Base-by-base conservation (phyloP, 2,113 vertebrate species). In the Istiophorus platypterus region DNA sequence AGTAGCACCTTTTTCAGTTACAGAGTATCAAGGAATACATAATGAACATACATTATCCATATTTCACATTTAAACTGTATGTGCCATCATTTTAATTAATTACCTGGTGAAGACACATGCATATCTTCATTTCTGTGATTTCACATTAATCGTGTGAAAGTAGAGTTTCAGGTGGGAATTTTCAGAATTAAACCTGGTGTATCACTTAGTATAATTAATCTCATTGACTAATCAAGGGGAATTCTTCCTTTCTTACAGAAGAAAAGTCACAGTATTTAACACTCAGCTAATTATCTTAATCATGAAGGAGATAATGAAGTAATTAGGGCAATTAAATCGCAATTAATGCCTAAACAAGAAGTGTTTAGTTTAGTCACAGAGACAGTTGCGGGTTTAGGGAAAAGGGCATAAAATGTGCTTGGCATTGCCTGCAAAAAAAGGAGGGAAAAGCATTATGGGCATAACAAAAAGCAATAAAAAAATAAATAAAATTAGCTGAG, bases 91-190 rank as follows among this genome's bases (percentile, higher is more conserved):
- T 24, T 59, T 85, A 91, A 92, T 93, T 93, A 94, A 94, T 93
- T 91, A 92, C 65, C 80, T 62, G 76, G 92, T 86, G 78, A 87
- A 88, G 91, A 88, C 79, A 82, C 81, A 81, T 57, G 65, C 56
- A 70, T 27, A 81, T 91, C 90, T 92, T 89, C 69, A 89, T 92
- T 85, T 82, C 71, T 57, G 54, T 34, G 54, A 85, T 87, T 89
- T 85, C 89, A 91, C 85, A 91, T 95, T 94, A 93, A 91, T 89
- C 68, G 88, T 71, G 89, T 88, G 78, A 89, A 88, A 85, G 88
- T 84, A 82, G 82, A 91, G 92, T 93, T 92, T 82, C 94, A 94
- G 93, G 93, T 95, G 94, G 94, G 94, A 95, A 94, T 95, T 93
- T 93, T 94, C 84, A 92, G 93, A 94, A 94, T 94, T 95, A 94